Base-by-base conservation (phyloP, 2,113 vertebrate genomes). In the Pseudorasbora parva region DNA sequence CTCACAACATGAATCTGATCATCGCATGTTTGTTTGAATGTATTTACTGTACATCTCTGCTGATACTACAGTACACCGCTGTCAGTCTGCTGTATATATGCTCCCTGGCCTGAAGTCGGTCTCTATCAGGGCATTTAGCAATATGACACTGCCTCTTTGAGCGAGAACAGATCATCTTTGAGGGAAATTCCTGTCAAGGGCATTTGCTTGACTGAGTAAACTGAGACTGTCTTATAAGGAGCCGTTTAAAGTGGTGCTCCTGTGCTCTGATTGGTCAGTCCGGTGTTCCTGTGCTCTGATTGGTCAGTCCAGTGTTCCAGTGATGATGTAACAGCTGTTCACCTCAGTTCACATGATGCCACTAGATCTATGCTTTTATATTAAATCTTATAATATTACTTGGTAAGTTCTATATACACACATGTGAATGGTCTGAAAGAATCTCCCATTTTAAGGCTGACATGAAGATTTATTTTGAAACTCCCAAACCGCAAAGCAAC, bases 1-100 rank as follows among this genome's bases (percentile, higher is more conserved):
- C 86, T 84, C 43, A 59, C 47, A 71, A 51, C 30, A 77, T 25
- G 15, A 45, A 78, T n/a, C 54, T 56, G 73, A 87, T 82, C 77
- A 82, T 82, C 60, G 57, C 9, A 43, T 37, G 37, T 25, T 2
- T 54, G 51, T 54, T 54, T 8, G 51, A 17, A 54, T 54, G 11
- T 17, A 19, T 54, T 1, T 19, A 68, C 64, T n/a, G 64, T 68
- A 68, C 33, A 21, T 41, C 64, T 2, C 51, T 47, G 10, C 45
- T 19, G 17, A 54, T 7, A 54, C 17, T 8, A 23, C 56, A 59
- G 66, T 41, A 2, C 64, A 21, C 2, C 15, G 7, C 30, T 37
- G 30, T 5, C 33, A n/a, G 30, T 30, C 68, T 19, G 30, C 30
- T 37, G 19, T 21, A 19, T 4, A 11, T 8, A 4, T 56, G 17